Base-by-base conservation (phyloP, 2,888 invertebrate species). In the Plemyria rubiginata region DNA sequence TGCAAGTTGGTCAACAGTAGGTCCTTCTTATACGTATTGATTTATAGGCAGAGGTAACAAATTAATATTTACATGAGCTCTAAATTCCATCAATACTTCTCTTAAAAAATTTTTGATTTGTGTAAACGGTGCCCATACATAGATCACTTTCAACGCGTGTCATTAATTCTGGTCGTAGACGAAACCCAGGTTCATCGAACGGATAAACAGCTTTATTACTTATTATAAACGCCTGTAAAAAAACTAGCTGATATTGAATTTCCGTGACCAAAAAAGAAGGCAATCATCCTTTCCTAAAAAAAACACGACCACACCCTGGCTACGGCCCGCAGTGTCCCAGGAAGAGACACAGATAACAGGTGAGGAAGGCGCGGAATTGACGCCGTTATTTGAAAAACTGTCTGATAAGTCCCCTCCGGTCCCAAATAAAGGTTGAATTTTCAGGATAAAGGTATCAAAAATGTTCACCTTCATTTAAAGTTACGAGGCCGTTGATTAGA, bases 311-410 rank as follows among this genome's bases (percentile, higher is more conserved):
- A 28, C 5, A 51, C n/a, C 75, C 80, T 54, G n/a, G 45, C 22
- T 51, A 15, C 60, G 11, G 38, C 54, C 60, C 50, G 54, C 28
- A 4, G 38, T n/a, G 41, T 51, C 53, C 61, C 55, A 61, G 55
- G 55, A 62, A 60, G 45, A 51, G 50, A 60, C 54, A 38, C 54
- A 55, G 54, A 60, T 60, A 60, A 55, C 60, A 54, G 54, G 54
- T 45, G 60, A 60, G 56, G 52, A 62, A 62, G 83, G 81, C 78
- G 71, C 75, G 80, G 77, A 87, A 86, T 86, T 83, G 85, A 83
- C 79, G 82, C 79, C 79, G 82, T 84, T 86, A 87, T 87, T 88
- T 80, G 85, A 85, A 88, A 86, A 88, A 85, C 81, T 78, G 78
- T 77, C 84, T 79, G 87, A 87, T 88, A 88, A 87, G 85, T 84